Evolutionary conservation across 2,113 vertebrate species (phyloP).

Genomic region (Trematomus loennbergii): DNA sequence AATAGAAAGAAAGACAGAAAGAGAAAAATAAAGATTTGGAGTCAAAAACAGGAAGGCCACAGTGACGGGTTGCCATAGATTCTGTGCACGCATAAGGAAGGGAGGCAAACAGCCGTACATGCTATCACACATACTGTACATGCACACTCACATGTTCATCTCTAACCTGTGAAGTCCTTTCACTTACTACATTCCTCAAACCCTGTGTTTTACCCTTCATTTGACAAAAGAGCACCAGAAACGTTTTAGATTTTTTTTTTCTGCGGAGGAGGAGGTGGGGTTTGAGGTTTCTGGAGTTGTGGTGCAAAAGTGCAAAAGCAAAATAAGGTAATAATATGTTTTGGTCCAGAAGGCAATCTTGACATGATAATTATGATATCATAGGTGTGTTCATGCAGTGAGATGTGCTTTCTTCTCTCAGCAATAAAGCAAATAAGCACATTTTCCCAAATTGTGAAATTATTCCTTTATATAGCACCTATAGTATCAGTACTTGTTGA

Average conservation of each 20-base stretch:
- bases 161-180: conserved; percentile 43
- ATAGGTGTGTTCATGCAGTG: conserved; percentile 1
- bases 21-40: conserved; percentile 60
- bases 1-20: conserved; percentile 42
- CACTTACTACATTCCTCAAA: conserved; percentile 53
- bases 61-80: conserved; percentile 79
- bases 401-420: neutral
- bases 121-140: conserved; percentile 40
- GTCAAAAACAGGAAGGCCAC: conserved; percentile 84
- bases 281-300: neutral
- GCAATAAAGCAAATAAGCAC: neutral
- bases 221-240: conserved; percentile 18
- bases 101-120: conserved; percentile 66
- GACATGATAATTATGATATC: conserved; percentile 5
- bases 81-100: conserved; percentile 71
- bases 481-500: neutral
- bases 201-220: conserved; percentile 17
- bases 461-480: conserved; percentile 40
- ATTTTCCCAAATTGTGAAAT: neutral
- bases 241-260: neutral
- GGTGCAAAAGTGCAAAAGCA: conserved; percentile 49
- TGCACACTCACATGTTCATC: conserved; percentile 25
- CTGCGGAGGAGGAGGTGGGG: neutral
- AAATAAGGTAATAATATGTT: neutral
- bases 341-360: conserved; percentile 13